phyloP scores from a whole-genome alignment of 2,113 vertebrate genomes.

The Ciconia stormi region DNA sequence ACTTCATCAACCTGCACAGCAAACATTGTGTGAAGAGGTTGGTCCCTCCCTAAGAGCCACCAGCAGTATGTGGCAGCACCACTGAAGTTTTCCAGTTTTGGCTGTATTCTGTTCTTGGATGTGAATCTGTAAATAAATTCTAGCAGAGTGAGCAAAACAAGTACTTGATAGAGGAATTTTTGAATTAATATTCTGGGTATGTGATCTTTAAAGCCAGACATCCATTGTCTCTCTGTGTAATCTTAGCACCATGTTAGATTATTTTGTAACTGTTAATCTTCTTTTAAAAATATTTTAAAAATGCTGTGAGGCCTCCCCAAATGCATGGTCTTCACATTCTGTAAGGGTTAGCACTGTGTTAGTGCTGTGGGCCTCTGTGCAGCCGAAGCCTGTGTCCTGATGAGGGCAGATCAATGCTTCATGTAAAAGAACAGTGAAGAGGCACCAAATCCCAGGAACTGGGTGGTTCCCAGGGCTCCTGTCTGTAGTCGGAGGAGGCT shows the following conservation, averaged over 20 bases:
- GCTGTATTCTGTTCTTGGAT: conserved; percentile 10
- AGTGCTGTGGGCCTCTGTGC: background rate
- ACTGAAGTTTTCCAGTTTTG: background rate
- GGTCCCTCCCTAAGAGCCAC: background rate
- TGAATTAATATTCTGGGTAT: background rate
- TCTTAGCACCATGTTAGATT: background rate
- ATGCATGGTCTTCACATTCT: background rate
- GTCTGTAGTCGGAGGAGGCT: background rate
- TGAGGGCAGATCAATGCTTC: background rate
- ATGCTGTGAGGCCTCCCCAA: background rate
- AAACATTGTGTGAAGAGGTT: background rate
- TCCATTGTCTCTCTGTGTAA: background rate
- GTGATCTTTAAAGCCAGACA: background rate
- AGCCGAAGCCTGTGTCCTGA: background rate
- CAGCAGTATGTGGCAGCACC: background rate
- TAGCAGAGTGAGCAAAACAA: conserved; percentile 8
- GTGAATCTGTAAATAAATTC: conserved; percentile 49
- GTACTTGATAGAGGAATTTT: background rate
- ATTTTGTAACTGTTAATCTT: background rate
- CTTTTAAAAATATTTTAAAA: too few relatives aligned
- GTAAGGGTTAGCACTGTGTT: background rate
- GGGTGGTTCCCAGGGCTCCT: background rate
- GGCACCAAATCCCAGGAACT: background rate
- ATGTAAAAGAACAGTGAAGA: background rate
- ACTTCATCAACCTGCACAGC: background rate